phyloP scores from a whole-genome alignment of 2,113 vertebrate genomes.

The Copsychus sechellarum region DNA sequence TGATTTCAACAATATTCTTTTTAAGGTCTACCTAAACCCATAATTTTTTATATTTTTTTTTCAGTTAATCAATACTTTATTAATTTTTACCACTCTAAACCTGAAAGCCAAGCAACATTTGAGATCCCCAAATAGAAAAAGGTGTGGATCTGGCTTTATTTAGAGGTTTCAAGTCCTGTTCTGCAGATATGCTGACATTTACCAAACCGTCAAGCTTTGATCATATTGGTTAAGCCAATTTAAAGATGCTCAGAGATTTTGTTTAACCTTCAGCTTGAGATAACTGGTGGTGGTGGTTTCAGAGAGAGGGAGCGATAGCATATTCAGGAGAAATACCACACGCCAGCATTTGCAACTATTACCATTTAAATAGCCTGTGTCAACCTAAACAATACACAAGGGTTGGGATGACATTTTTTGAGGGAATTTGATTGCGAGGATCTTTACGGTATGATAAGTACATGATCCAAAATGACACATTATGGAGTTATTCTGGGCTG shows the following conservation, averaged over 20 bases:
- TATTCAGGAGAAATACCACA: background rate
- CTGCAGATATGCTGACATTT: background rate
- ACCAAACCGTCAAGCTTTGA: background rate
- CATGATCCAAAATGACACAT: background rate
- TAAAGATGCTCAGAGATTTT: background rate
- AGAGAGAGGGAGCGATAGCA: background rate
- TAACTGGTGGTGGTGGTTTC: background rate
- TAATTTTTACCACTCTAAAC: background rate
- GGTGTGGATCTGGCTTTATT: background rate
- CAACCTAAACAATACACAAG: slow-evolving; percentile 23
- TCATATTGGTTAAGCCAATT: background rate
- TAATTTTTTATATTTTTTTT: background rate
- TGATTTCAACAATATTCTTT: background rate
- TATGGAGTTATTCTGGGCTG: background rate
- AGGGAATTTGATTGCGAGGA: slow-evolving; percentile 14
- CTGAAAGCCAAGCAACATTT: background rate
- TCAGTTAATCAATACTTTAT: background rate
- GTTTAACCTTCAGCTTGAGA: background rate
- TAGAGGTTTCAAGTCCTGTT: background rate
- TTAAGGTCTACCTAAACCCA: background rate
- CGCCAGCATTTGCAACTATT: slow-evolving; percentile 1
- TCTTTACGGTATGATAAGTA: background rate
- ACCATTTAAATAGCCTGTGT: slow-evolving; percentile 62
- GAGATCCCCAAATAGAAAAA: background rate
- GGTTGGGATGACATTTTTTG: slow-evolving; percentile 14